Evolutionary conservation across 2,113 vertebrate genomes (phyloP), one percentile per base, ranked within the genome.

Genomic region (Chloropsis cyanopogon): DNA sequence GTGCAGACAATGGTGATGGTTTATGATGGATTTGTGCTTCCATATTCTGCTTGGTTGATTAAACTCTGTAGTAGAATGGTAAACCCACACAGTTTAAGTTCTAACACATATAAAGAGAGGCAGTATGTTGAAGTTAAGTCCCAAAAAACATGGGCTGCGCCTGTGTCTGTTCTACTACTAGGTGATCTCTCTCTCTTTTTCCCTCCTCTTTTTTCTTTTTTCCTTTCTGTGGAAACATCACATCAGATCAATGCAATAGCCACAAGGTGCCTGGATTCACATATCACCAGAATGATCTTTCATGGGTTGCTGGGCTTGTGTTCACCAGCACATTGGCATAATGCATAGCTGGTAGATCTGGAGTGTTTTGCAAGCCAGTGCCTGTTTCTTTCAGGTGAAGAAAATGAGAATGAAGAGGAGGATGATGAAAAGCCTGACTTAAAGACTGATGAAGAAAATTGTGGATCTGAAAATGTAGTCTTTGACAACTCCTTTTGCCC

Each of bases 401-500:
- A 98, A 10, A 96, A 98, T 12, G 97, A 98, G 31, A 98, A 97
- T 16, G 97, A 98, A n/a, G 98, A 98, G 69, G 97, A 98, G 26
- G 98, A 97, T 17, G 98, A 98, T 41, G 97, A 98, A 7, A 98
- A 98, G 17, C 97, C 97, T 59, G 97, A 98, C 69, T 95, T 97
- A 88, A 98, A 98, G 70, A 97, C 83, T 18, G 97, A 97, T 41
- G 97, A 98, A n/a, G 98, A 97, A 49, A 98, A 98, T 56, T 97
- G 97, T 24, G 95, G 49, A 37, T 96, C 98, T 21, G 98, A 98
- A 57, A 97, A 96, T 28, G 97, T 96, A 33, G 90, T 85, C 66
- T 93, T 98, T 76, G 98, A 98, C 71, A 97, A 97, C 80, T 97
- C 91, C 2, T 82, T 98, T 88, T 99, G 99, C 83, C 99, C 99